These are phyloP conservation scores for Corella eumyota DNA, from an alignment of 23 tunicate species.

Conservation along the genomic window DNA sequence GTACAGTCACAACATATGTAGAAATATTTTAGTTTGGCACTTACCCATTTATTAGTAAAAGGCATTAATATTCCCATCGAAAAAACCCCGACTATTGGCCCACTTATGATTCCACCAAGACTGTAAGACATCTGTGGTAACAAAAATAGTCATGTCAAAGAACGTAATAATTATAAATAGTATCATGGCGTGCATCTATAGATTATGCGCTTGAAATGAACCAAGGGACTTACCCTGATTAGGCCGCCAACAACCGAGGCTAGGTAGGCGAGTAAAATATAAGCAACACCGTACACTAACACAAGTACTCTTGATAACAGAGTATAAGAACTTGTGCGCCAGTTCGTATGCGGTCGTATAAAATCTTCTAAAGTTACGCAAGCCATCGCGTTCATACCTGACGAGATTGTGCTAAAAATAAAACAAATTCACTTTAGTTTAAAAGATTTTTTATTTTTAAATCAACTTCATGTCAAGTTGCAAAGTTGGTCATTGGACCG, in stretches of 20 bases:
- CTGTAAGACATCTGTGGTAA: constrained; percentile 71
- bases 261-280: constrained; percentile 59
- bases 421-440: background rate
- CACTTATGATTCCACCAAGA: constrained; percentile 60
- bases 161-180: too few species aligned
- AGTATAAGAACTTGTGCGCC: constrained; percentile 44
- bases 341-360: constrained; percentile 49
- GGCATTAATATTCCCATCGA: constrained; percentile 82
- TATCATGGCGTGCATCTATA: too few species aligned
- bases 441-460: background rate
- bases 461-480: background rate
- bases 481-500: background rate
- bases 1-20: too few species aligned
- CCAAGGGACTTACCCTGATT: constrained; percentile 57
- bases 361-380: constrained; percentile 92
- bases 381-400: constrained; percentile 96
- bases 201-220: too few species aligned
- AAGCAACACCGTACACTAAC: constrained; percentile 33
- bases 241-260: constrained; percentile 82
- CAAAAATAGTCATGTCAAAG: background rate
- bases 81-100: constrained; percentile 86
- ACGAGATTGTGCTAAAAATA: constrained; percentile 68
- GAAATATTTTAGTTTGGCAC: background rate
- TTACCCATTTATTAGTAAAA: constrained; percentile 59
- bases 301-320: constrained; percentile 33